Conservation (phyloP, 2,797 vertebrate species). For the Rostrhamus sociabilis region DNA sequence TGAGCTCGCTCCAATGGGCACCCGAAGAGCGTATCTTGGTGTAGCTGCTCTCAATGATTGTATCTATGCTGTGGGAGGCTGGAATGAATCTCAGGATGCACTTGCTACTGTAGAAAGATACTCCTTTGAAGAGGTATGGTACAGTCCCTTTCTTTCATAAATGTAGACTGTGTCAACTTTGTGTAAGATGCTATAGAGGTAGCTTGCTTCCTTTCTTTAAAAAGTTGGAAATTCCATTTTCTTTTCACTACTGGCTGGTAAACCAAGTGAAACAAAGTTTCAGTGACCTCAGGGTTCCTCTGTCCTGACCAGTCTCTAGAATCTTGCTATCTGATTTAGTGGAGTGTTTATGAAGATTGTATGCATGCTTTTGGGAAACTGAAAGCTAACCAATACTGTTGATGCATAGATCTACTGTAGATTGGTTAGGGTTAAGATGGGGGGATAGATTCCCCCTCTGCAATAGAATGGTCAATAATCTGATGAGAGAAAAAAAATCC, state of each 20-base stretch:
- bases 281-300: not conserved
- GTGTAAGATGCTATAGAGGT: not conserved
- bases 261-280: not conserved
- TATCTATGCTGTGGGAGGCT: constrained; percentile 93
- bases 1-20: constrained; percentile 90
- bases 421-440: not conserved
- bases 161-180: not conserved
- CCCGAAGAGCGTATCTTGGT: constrained; percentile 89
- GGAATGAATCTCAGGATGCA: constrained; percentile 92
- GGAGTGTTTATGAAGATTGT: not conserved
- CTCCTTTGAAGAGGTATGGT: constrained; percentile 90
- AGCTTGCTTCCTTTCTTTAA: not conserved
- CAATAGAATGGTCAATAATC: not conserved
- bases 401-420: not conserved
- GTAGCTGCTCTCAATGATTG: constrained; percentile 91
- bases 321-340: not conserved
- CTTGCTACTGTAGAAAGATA: constrained; percentile 94
- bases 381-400: not conserved
- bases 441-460: not conserved
- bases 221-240: not conserved
- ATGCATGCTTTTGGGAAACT: not conserved
- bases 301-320: not conserved
- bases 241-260: not conserved
- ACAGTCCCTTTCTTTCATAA: not conserved
- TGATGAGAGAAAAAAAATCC: not conserved